phyloP scores from a whole-genome alignment of 2,797 vertebrate genomes.

The Amniataba percoides region DNA sequence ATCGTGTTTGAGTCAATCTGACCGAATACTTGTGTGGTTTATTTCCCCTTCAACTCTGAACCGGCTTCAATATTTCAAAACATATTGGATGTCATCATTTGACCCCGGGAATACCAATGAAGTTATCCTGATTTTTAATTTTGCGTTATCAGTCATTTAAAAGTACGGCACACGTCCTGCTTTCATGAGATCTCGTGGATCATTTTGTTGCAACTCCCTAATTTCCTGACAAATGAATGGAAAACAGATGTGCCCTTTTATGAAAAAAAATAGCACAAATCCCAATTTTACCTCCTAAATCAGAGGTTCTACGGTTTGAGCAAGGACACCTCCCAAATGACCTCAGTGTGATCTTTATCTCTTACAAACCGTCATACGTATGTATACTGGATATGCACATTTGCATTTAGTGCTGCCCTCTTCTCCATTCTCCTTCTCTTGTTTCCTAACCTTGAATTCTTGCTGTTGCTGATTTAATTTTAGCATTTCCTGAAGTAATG shows the following conservation, averaged over 20 bases:
- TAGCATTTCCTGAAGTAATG: not conserved
- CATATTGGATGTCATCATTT: constrained; percentile 3
- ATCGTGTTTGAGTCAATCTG: constrained; percentile 1
- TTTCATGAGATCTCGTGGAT: constrained; percentile 36
- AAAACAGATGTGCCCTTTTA: constrained; percentile 61
- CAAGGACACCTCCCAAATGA: constrained; percentile 49
- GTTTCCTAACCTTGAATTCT: not conserved
- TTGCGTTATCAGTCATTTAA: constrained; percentile 29
- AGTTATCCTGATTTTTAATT: not conserved
- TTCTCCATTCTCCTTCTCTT: not conserved
- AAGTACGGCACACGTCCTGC: constrained; percentile 3
- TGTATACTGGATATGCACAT: too few relatives aligned
- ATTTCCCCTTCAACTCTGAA: constrained; percentile 15
- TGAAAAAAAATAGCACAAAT: constrained; percentile 37
- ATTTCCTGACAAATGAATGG: constrained; percentile 52
- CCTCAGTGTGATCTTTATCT: constrained; percentile 16
- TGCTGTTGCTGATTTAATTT: not conserved
- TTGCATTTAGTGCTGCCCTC: not conserved
- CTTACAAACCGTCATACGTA: constrained; percentile 2
- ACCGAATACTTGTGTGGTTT: not conserved
- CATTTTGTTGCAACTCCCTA: constrained; percentile 49
- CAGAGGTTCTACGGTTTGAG: constrained; percentile 23
- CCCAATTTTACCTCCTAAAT: constrained; percentile 41
- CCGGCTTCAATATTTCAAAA: constrained; percentile 3
- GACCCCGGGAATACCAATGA: not conserved